Base-by-base conservation (phyloP, 2,797 vertebrate species). In the Eulemur albifrons region DNA sequence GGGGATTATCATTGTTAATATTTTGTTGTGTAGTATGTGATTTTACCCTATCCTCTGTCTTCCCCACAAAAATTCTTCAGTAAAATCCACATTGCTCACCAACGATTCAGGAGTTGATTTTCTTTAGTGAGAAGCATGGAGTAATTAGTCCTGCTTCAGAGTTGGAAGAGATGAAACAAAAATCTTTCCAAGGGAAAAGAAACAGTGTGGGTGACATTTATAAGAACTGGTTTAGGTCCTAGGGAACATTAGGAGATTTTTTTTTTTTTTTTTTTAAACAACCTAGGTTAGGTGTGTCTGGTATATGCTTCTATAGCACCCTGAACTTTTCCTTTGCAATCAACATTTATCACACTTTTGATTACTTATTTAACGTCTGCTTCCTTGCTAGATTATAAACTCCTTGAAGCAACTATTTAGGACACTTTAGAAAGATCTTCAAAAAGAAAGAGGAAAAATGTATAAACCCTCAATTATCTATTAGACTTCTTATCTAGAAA, bases 381-480 rank as follows among this genome's bases (percentile, higher is more conserved):
- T 94, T 90, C 38, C 52, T 87, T 43, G 27, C 48, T 59, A 50
- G 73, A 38, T 13, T 85, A 23, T 65, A 57, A 91, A 76, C 21
- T 87, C 76, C 50, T 48, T 54, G 12, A 43, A 18, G 38, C 76
- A 87, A 54, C 10, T 77, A 7, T 84, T 94, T 61, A 82, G 84
- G 63, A 86, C 13, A 91, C 45, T 86, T 92, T 86, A 82, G n/a
- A 93, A 95, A 92, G 59, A 90, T 21, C 11, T 30, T 14, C 57
- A 20, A 81, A 83, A 86, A 86, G 75, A 80, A 88, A 83, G 4
- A 57, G 23, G 69, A 21, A 79, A 79, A 80, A 83, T 77, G 12
- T 88, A 35, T 72, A 76, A 96, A 67, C 40, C 32, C 48, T 86
- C 38, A 63, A 21, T 93, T 86, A 43, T 54, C 43, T 50, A 40